Conservation (phyloP, 2,888 invertebrate genomes). For the Drosophila tripunctata region DNA sequence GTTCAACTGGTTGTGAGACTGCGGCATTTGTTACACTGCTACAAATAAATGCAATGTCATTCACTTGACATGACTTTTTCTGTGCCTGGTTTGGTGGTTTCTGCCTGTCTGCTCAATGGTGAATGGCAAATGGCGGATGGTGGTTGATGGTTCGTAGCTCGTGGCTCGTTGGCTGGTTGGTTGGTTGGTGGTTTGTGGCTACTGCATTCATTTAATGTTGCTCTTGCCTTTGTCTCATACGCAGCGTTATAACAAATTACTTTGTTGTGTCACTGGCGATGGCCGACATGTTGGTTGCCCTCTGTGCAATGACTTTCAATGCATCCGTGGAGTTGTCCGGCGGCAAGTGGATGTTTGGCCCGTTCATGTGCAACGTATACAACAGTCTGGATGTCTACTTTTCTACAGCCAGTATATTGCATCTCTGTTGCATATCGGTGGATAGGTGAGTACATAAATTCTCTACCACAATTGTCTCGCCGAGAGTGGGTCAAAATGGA, state of each 20-base stretch:
- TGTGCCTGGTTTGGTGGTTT: slow-evolving; percentile 1
- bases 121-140: slow-evolving; percentile 16
- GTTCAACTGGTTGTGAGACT: background rate
- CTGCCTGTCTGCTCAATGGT: no score
- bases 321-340: slow-evolving; percentile 94
- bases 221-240: slow-evolving; percentile 41
- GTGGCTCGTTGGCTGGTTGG: background rate
- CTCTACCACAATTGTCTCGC: background rate
- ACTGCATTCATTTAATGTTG: slow-evolving; percentile 42
- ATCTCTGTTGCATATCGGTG: slow-evolving; percentile 96
- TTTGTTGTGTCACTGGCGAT: slow-evolving; percentile 97
- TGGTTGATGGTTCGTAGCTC: background rate
- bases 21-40: slow-evolving; percentile 14
- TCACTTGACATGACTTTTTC: slow-evolving; percentile 40
- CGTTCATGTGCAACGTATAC: slow-evolving; percentile 97
- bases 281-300: slow-evolving; percentile 97
- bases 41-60: slow-evolving; percentile 54
- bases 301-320: slow-evolving; percentile 97
- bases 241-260: slow-evolving; percentile 95
- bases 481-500: background rate
- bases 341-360: slow-evolving; percentile 94
- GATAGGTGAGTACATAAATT: slow-evolving; percentile 85
- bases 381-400: slow-evolving; percentile 98
- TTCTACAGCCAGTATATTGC: slow-evolving; percentile 95
- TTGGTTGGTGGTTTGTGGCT: background rate